Percentiles rank a stretch among this genome's conserved stretches.
Conservation (phyloP, 2,888 invertebrate genomes). For the Ochlodes sylvanus region DNA sequence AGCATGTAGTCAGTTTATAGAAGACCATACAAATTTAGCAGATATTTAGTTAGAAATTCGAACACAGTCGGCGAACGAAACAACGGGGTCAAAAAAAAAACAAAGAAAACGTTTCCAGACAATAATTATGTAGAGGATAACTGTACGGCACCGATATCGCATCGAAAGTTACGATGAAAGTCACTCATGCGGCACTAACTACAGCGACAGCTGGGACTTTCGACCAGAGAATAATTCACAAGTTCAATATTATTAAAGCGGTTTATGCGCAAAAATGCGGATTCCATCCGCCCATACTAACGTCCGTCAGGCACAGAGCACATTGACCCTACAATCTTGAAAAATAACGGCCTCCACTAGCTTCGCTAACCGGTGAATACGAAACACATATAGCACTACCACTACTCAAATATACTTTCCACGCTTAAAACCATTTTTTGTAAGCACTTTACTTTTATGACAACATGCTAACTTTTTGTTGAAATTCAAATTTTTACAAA, state of each 20-base stretch:
- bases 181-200: constrained; percentile 62
- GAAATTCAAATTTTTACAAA: constrained; percentile 43
- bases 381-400: constrained; percentile 48
- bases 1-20: too few species aligned
- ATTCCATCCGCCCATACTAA: constrained; percentile 55
- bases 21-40: not conserved
- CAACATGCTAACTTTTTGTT: constrained; percentile 13
- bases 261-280: constrained; percentile 55
- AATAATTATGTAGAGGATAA: constrained; percentile 36
- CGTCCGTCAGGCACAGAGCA: constrained; percentile 57
- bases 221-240: constrained; percentile 47
- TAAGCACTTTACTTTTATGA: constrained; percentile 17
- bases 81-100: constrained; percentile 15
- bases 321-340: constrained; percentile 80
- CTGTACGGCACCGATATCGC: constrained; percentile 40
- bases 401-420: constrained; percentile 42
- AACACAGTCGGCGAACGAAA: constrained; percentile 16
- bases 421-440: constrained; percentile 27
- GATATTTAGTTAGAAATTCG: constrained; percentile 2
- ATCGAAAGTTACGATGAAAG: constrained; percentile 45
- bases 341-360: constrained; percentile 74
- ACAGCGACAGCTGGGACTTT: constrained; percentile 54
- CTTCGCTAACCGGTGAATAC: constrained; percentile 48
- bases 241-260: constrained; percentile 50
- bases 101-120: constrained; percentile 24